Conservation (phyloP, 1,140 invertebrate species). For the Teleopsis dalmanni region DNA sequence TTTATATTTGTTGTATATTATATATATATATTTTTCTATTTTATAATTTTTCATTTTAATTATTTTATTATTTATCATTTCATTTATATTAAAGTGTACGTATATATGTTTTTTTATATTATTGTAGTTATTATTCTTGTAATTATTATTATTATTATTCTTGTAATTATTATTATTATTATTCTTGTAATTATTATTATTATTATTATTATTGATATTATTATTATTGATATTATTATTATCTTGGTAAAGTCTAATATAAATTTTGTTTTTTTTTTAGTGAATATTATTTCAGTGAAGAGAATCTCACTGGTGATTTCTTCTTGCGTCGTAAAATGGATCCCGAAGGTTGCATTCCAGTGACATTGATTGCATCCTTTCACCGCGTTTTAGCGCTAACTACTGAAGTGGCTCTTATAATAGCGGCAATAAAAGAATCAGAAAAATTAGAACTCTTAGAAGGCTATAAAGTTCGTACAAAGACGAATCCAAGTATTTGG, state of each 20-base stretch:
- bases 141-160: not conserved
- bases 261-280: conserved; percentile 50
- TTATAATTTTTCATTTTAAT: too few relatives aligned
- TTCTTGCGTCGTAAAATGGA: conserved; percentile 97
- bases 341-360: conserved; percentile 81
- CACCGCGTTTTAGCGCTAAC: conserved; percentile 85
- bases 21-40: too few relatives aligned
- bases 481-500: conserved; percentile 76
- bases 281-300: conserved; percentile 98
- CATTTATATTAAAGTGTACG: too few relatives aligned
- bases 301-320: conserved; percentile 93
- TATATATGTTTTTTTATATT: too few relatives aligned
- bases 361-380: conserved; percentile 91
- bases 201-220: not conserved
- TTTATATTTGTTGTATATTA: too few relatives aligned
- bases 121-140: too few relatives aligned
- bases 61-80: too few relatives aligned
- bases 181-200: not conserved
- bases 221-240: conserved; percentile 1
- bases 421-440: conserved; percentile 73
- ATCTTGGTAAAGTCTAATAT: not conserved
- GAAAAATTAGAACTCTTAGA: conserved; percentile 74
- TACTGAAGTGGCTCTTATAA: conserved; percentile 72
- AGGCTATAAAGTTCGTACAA: conserved; percentile 73
- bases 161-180: not conserved